Evolutionary conservation across 2,797 vertebrate species (phyloP).

Genomic region (Ptychadena robeensis): DNA sequence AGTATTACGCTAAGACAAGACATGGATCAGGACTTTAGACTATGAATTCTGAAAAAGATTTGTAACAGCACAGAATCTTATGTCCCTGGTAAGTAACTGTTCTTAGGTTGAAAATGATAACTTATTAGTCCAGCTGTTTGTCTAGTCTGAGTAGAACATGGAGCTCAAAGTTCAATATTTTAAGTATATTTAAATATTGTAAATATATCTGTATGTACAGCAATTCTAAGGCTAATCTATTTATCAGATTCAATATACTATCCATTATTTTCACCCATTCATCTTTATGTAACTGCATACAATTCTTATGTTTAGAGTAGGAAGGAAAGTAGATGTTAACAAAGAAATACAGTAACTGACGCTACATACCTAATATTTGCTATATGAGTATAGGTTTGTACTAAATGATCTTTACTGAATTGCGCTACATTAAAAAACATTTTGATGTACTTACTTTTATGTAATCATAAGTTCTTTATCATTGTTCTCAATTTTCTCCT

Average conservation of each 20-base stretch:
- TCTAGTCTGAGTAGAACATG: neutral
- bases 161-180: neutral
- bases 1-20: neutral
- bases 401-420: too few relatives aligned
- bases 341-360: too few relatives aligned
- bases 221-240: neutral
- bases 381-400: too few relatives aligned
- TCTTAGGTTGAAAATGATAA: neutral
- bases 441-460: too few relatives aligned
- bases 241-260: neutral
- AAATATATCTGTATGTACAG: neutral
- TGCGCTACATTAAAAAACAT: too few relatives aligned
- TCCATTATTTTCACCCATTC: too few relatives aligned
- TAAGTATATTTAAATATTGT: neutral
- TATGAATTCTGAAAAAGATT: neutral
- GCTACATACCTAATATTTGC: too few relatives aligned
- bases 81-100: neutral
- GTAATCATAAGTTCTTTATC: too few relatives aligned
- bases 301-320: too few relatives aligned
- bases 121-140: neutral
- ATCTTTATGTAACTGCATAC: too few relatives aligned
- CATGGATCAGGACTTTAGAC: constrained; percentile 21
- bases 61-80: neutral
- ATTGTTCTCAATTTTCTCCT: too few relatives aligned
- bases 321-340: too few relatives aligned